Percentiles rank a stretch among this genome's conserved stretches.
Conservation (phyloP, 2,797 vertebrate genomes). For the Galago senegalensis region DNA sequence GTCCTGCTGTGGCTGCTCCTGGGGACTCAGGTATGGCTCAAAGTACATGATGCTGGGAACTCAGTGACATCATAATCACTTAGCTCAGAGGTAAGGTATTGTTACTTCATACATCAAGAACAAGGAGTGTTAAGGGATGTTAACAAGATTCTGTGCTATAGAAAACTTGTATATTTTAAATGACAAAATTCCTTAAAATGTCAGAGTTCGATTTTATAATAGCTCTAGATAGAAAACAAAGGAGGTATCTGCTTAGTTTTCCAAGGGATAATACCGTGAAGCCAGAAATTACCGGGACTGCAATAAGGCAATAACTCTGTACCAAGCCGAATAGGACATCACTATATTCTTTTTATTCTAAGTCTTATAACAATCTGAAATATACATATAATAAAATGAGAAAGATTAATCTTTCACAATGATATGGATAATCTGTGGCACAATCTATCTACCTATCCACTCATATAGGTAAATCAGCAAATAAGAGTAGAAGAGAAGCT, state of each 20-base stretch:
- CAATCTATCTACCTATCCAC: not conserved
- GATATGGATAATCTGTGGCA: not conserved
- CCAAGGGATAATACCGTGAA: not conserved
- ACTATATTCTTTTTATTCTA: not conserved
- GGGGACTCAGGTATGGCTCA: not conserved
- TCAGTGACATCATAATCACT: conserved; percentile 71
- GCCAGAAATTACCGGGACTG: not conserved
- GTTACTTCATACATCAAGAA: not conserved
- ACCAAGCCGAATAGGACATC: not conserved
- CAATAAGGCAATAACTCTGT: conserved; percentile 48
- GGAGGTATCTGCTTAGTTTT: conserved; percentile 31
- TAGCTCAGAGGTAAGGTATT: not conserved
- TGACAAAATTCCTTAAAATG: conserved; percentile 37
- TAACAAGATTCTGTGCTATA: not conserved
- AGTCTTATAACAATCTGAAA: conserved; percentile 30
- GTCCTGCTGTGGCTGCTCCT: not conserved
- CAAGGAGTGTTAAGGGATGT: not conserved
- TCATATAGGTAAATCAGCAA: not conserved
- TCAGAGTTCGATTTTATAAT: not conserved
- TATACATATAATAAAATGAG: not conserved
- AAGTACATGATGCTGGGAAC: not conserved
- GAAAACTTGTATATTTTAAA: not conserved
- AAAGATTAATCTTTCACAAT: not conserved
- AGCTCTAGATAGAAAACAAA: conserved; percentile 60
- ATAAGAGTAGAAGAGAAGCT: conserved; percentile 52